These are phyloP conservation scores for Gephyroberyx darwinii DNA, from an alignment of 2,797 vertebrate genomes.

Conservation along the genomic window DNA sequence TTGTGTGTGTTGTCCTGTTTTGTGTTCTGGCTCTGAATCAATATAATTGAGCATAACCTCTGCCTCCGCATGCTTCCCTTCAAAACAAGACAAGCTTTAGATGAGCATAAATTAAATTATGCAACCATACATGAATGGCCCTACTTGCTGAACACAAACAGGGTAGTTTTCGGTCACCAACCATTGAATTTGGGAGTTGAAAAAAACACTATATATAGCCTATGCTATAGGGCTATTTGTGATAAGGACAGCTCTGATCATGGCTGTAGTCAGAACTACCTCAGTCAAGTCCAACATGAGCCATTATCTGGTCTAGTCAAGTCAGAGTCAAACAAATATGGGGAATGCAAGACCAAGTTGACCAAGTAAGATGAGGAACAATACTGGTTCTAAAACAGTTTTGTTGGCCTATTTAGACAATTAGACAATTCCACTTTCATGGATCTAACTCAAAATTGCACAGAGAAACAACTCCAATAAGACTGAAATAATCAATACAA, in stretches of 20 bases:
- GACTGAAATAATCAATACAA: too few species aligned
- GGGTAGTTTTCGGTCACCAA: too few species aligned
- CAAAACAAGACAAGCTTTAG: too few species aligned
- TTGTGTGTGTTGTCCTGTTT: neutral
- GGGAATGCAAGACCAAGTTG: neutral
- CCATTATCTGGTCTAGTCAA: neutral
- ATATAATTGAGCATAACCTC: neutral
- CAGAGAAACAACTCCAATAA: neutral
- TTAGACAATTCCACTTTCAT: slow-evolving; percentile 44
- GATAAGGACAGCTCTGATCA: neutral
- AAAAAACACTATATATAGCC: too few species aligned
- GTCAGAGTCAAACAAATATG: neutral
- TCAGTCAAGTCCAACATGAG: neutral
- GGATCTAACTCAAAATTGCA: slow-evolving; percentile 29
- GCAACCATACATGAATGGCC: too few species aligned
- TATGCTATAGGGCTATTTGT: neutral
- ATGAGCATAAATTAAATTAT: too few species aligned
- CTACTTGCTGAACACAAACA: too few species aligned
- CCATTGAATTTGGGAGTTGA: too few species aligned
- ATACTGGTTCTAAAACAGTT: too few species aligned
- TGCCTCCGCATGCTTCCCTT: neutral
- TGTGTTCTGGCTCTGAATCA: neutral
- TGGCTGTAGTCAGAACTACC: neutral
- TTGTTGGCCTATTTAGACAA: slow-evolving; percentile 33
- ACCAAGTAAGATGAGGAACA: too few species aligned